phyloP scores from a whole-genome alignment of 1,140 invertebrate species.

The Augochlora pura region DNA sequence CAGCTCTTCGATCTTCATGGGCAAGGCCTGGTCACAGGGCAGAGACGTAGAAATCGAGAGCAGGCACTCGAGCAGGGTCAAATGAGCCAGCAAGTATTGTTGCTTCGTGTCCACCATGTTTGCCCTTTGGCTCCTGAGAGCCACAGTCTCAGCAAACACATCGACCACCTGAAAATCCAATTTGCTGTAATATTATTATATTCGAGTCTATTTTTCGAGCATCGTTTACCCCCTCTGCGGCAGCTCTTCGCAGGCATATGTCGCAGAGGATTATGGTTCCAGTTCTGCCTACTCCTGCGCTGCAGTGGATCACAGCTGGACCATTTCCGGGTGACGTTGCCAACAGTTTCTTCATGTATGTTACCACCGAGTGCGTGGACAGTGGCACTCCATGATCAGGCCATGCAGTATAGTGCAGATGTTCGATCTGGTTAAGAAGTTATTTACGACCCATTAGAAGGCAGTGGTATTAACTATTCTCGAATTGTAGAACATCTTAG shows the following conservation, averaged over 20 bases:
- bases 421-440: constrained; percentile 88
- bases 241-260: constrained; percentile 67
- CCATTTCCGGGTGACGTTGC: constrained; percentile 89
- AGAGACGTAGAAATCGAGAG: constrained; percentile 57
- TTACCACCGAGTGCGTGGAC: constrained; percentile 85
- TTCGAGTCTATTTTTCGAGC: background rate
- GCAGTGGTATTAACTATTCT: no score
- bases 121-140: constrained; percentile 59
- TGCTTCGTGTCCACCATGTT: constrained; percentile 73
- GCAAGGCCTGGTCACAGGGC: constrained; percentile 58
- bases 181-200: background rate
- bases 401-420: constrained; percentile 99
- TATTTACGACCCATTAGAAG: no score
- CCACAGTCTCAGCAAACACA: constrained; percentile 56
- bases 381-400: constrained; percentile 95
- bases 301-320: constrained; percentile 92
- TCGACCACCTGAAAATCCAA: constrained; percentile 60
- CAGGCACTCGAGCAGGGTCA: constrained; percentile 68
- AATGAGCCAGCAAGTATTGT: constrained; percentile 70
- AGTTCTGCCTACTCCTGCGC: constrained; percentile 87
- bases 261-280: constrained; percentile 84
- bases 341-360: constrained; percentile 84
- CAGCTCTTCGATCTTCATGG: constrained; percentile 51
- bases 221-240: constrained; percentile 60
- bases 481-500: background rate